A percentile compares a stretch with the other conserved stretches of the same genome.
Conservation (phyloP, 2,113 vertebrate species). For the Misgurnus anguillicaudatus region DNA sequence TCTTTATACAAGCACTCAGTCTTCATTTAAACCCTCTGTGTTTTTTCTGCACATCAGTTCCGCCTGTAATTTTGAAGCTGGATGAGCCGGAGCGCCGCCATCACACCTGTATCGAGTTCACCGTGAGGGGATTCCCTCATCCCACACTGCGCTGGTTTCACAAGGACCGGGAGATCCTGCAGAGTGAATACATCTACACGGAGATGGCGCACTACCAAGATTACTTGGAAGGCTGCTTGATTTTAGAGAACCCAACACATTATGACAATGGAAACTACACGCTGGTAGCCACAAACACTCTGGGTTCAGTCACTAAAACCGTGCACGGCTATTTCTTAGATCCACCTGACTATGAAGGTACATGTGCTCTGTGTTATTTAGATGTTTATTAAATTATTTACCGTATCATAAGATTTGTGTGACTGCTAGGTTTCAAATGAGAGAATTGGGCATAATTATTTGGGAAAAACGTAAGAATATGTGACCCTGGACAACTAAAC, state of each 20-base stretch:
- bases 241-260: slow-evolving; percentile 94
- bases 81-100: slow-evolving; percentile 88
- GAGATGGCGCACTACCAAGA: slow-evolving; percentile 90
- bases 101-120: slow-evolving; percentile 94
- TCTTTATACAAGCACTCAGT: too few relatives aligned
- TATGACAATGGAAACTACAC: slow-evolving; percentile 98
- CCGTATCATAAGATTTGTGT: too few relatives aligned
- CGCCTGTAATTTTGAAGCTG: slow-evolving; percentile 89
- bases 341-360: slow-evolving; percentile 67
- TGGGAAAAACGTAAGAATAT: too few relatives aligned
- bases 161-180: slow-evolving; percentile 80
- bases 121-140: slow-evolving; percentile 88
- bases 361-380: not conserved
- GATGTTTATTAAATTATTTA: not conserved
- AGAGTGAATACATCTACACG: slow-evolving; percentile 84
- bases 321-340: slow-evolving; percentile 91
- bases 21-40: not conserved
- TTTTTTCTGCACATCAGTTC: slow-evolving; percentile 73
- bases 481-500: too few relatives aligned
- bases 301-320: slow-evolving; percentile 88
- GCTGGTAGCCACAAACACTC: slow-evolving; percentile 86
- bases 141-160: slow-evolving; percentile 91
- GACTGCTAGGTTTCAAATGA: too few relatives aligned
- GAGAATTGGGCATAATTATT: too few relatives aligned
- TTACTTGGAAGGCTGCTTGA: slow-evolving; percentile 90